A percentile compares a stretch with the other conserved stretches of the same genome.
Evolutionary conservation across 2,888 invertebrate genomes (phyloP).

Genomic region (Pegoplata infirma): DNA sequence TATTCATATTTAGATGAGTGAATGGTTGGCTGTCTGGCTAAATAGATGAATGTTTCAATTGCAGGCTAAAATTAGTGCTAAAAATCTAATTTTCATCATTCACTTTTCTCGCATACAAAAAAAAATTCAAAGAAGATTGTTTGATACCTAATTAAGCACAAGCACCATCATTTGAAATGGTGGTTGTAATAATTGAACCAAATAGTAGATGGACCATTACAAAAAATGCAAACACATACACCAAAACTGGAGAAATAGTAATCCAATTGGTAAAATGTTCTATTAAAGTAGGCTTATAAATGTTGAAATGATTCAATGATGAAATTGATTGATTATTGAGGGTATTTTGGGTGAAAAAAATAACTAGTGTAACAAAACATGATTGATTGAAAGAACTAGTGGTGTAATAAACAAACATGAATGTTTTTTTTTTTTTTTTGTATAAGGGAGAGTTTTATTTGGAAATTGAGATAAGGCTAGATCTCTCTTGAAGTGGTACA

Average conservation of each 20-base stretch:
- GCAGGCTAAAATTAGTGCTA: not conserved
- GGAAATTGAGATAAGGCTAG: no score
- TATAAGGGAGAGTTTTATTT: no score
- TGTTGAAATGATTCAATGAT: not conserved
- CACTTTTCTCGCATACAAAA: not conserved
- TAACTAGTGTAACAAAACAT: not conserved
- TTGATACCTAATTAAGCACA: not conserved
- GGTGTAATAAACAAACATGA: not conserved
- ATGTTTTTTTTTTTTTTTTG: no score
- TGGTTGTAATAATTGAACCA: not conserved
- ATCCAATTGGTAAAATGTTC: not conserved
- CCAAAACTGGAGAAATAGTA: not conserved
- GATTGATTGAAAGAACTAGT: constrained; percentile 32
- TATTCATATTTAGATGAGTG: not conserved
- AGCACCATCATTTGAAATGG: not conserved
- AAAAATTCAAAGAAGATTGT: not conserved
- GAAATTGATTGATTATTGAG: constrained; percentile 44
- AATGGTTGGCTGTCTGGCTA: no score
- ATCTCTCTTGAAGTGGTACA: no score
- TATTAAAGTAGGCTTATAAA: not conserved
- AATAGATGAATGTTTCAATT: not conserved
- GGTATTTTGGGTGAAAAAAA: not conserved
- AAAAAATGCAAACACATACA: no score
- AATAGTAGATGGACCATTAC: not conserved
- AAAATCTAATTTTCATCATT: not conserved